Conservation (phyloP, 2,797 vertebrate genomes). For the Characodon lateralis region DNA sequence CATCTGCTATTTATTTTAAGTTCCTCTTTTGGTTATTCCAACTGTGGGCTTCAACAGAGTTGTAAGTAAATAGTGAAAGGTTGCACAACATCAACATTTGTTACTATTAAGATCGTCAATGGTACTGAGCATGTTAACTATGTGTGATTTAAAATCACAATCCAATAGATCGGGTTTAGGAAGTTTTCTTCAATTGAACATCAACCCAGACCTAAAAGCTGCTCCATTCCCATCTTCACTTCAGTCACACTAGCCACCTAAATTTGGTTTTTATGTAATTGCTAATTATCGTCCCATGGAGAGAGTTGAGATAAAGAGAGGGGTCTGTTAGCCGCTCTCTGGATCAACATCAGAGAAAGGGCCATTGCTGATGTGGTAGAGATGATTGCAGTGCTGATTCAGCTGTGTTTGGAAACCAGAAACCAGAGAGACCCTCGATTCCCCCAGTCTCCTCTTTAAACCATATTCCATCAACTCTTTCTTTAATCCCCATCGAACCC, state of each 20-base stretch:
- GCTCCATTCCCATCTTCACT: constrained; percentile 8
- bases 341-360: constrained; percentile 64
- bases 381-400: constrained; percentile 69
- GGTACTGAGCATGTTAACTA: background rate
- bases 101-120: background rate
- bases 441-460: constrained; percentile 47
- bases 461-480: constrained; percentile 40
- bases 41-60: background rate
- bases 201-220: constrained; percentile 17
- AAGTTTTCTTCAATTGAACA: constrained; percentile 38
- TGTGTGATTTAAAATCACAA: background rate
- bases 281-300: constrained; percentile 51
- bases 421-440: constrained; percentile 64
- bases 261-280: constrained; percentile 46
- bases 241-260: constrained; percentile 60
- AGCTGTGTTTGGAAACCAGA: constrained; percentile 66
- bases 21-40: background rate
- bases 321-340: constrained; percentile 53
- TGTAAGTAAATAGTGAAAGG: background rate
- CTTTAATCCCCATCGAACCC: constrained; percentile 65
- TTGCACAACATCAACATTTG: background rate
- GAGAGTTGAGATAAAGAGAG: constrained; percentile 62
- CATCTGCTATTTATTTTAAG: too few species aligned
- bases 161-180: constrained; percentile 19
- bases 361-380: constrained; percentile 46